phyloP scores from a whole-genome alignment of 2,888 invertebrate species.

The Drosophila peninsularis region DNA sequence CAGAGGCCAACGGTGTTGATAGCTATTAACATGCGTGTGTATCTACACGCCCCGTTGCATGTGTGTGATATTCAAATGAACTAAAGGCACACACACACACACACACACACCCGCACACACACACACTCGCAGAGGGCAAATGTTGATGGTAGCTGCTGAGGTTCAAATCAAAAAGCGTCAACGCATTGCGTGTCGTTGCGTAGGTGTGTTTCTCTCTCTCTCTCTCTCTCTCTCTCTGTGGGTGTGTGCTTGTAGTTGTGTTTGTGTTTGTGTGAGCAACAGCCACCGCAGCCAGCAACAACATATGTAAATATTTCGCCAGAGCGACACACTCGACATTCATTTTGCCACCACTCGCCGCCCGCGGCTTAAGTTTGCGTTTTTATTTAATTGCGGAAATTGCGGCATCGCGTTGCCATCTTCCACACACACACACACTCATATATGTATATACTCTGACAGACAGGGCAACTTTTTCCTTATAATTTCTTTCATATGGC shows the following conservation, averaged over 20 bases:
- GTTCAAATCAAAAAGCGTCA: constrained; percentile 78
- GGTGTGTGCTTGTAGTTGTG: constrained; percentile 26
- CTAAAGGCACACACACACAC: constrained; percentile 34
- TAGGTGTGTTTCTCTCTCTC: constrained; percentile 33
- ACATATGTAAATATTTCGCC: constrained; percentile 73
- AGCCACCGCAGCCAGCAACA: constrained; percentile 46
- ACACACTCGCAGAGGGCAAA: constrained; percentile 23
- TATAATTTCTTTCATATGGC: constrained; percentile 76
- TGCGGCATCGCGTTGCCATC: constrained; percentile 66
- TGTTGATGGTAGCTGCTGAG: constrained; percentile 54
- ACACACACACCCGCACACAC: neutral
- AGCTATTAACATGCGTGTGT: constrained; percentile 65
- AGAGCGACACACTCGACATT: constrained; percentile 73
- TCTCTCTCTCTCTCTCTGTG: constrained; percentile 4
- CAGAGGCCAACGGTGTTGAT: constrained; percentile 62
- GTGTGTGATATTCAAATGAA: constrained; percentile 68
- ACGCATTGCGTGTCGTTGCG: constrained; percentile 71
- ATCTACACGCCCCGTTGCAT: constrained; percentile 39
- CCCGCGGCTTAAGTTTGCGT: constrained; percentile 77
- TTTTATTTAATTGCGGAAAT: constrained; percentile 81
- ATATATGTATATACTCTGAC: constrained; percentile 15
- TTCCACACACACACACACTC: constrained; percentile 20
- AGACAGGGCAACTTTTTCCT: constrained; percentile 48
- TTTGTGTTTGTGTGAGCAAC: constrained; percentile 42
- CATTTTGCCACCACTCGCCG: constrained; percentile 44